Evolutionary conservation across 2,888 invertebrate species (phyloP), one percentile per base, ranked within the genome.

Genomic region (Drosophila sordidula): DNA sequence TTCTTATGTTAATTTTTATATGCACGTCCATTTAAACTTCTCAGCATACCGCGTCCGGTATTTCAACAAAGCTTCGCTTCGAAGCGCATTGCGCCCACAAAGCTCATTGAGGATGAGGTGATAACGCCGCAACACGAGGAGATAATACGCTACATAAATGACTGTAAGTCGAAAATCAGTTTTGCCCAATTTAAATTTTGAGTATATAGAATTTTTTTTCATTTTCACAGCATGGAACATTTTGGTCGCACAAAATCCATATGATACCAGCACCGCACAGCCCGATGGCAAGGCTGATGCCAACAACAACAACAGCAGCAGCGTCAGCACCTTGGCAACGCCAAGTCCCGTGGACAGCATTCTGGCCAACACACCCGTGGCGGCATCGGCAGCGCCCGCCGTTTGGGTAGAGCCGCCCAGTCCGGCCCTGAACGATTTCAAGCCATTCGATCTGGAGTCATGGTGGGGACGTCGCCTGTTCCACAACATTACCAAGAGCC

Each of bases 381-480:
- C 81, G 68, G 50, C 87, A 34, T 78, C 79, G 6, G 70, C 88
- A 51, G 81, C 90, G 45, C 71, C 89, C 16, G 78, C 86, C 41
- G 91, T 92, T 49, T 96, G 96, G 92, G 95, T 96, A 80, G 96
- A 96, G 83, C 95, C 95, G 62, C 95, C 96, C 9, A 95, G 95
- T 90, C 93, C 95, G 38, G 93, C 93, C 26, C 93, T 96, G 52
- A 94, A 94, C 84, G 96, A 97, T 92, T 98, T 97, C 91, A 96
- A 97, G 89, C 96, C 97, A 18, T 97, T 97, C 90, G 97, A 98
- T 93, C 93, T 98, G 89, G 97, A 97, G 91, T 95, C 96, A 38
- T 97, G 97, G 96, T 97, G 97, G 97, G 97, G 97, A 70, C 96
- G 96, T 91, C 94, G 97, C 75, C 93, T 96, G 71, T 96, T 96